Percentiles rank a stretch among this genome's conserved stretches.
Evolutionary conservation across 2,888 invertebrate species (phyloP).

Genomic region (Drosophila conformis): DNA sequence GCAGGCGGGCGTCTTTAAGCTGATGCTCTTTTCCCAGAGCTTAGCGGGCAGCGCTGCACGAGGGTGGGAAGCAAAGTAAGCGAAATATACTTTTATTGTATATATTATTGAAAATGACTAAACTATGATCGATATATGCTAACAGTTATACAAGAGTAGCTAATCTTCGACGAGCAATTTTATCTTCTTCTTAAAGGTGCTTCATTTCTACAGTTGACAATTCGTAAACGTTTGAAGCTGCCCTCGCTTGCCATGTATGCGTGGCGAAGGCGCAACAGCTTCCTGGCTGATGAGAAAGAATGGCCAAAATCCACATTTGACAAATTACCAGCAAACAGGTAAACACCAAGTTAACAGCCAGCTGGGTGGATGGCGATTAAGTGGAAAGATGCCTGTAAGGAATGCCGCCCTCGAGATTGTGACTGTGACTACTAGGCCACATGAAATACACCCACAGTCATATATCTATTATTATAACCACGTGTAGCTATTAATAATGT

Average conservation of each 20-base stretch:
- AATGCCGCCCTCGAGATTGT: slow-evolving; percentile 6
- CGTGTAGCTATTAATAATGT: slow-evolving; percentile 52
- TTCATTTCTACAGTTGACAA: background rate
- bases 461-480: slow-evolving; percentile 39
- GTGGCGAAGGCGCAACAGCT: slow-evolving; percentile 58
- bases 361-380: background rate
- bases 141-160: background rate
- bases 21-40: slow-evolving; percentile 17
- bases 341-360: slow-evolving; percentile 46
- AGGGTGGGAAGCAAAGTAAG: slow-evolving; percentile 11
- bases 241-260: slow-evolving; percentile 46
- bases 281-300: slow-evolving; percentile 35
- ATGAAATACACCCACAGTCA: slow-evolving; percentile 2
- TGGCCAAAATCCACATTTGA: slow-evolving; percentile 72
- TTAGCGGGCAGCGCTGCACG: slow-evolving; percentile 15
- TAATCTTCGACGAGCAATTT: background rate
- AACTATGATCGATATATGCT: background rate
- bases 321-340: slow-evolving; percentile 74
- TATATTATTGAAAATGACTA: background rate
- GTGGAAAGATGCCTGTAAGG: slow-evolving; percentile 4
- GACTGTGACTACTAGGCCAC: slow-evolving; percentile 5
- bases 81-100: too few relatives aligned
- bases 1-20: slow-evolving; percentile 2
- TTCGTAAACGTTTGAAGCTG: slow-evolving; percentile 3
- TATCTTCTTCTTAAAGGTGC: too few relatives aligned